Evolutionary conservation across 2,113 vertebrate species (phyloP).

Genomic region (Xenopus laevis): DNA sequence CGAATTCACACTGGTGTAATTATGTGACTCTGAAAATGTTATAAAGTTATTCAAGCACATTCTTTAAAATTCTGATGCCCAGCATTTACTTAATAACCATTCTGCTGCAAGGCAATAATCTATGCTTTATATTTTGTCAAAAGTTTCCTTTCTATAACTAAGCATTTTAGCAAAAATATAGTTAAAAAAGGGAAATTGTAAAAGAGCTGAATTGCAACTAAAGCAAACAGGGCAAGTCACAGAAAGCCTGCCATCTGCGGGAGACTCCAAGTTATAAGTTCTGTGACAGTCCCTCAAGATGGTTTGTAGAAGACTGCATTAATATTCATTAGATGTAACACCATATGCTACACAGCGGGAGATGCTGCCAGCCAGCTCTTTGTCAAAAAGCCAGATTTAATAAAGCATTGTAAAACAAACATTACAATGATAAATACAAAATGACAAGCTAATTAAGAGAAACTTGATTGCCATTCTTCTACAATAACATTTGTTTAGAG

Average conservation of each 20-base stretch:
- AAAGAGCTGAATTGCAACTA: background rate
- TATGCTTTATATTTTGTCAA: no score
- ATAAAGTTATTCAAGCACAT: no score
- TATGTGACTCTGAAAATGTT: no score
- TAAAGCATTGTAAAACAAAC: constrained; percentile 78
- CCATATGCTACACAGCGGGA: constrained; percentile 74
- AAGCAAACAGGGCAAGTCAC: constrained; percentile 34
- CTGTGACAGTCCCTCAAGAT: constrained; percentile 58
- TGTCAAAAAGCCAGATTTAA: constrained; percentile 78
- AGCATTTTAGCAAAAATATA: no score
- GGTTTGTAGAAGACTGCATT: constrained; percentile 64
- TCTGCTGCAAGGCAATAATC: no score
- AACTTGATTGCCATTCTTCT: constrained; percentile 69
- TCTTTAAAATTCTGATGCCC: no score
- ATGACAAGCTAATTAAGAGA: constrained; percentile 75
- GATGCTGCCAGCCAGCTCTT: constrained; percentile 64
- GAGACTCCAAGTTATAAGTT: constrained; percentile 62
- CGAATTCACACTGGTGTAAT: no score
- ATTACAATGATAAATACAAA: constrained; percentile 75
- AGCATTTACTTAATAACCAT: no score
- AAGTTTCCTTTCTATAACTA: no score
- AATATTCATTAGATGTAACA: constrained; percentile 74
- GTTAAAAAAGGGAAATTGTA: no score
- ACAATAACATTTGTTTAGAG: constrained; percentile 63
- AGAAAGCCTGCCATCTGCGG: constrained; percentile 60